Conservation (phyloP, 2,113 vertebrate species). For the Agelaius phoeniceus region DNA sequence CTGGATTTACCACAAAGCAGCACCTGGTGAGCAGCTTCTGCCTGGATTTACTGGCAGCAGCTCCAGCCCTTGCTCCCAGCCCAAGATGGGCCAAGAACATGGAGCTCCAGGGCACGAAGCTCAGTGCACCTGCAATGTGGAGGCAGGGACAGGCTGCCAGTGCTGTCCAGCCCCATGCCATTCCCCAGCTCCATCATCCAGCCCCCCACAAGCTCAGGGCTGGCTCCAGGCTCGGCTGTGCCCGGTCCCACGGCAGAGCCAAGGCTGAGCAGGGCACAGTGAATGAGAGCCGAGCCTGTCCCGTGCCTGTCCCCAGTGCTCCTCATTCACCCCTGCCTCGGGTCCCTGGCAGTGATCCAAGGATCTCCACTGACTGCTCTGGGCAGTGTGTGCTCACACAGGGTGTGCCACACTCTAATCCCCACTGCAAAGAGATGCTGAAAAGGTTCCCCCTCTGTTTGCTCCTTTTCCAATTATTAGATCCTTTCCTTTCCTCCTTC, state of each 20-base stretch:
- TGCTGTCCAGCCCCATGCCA: neutral
- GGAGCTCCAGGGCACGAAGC: neutral
- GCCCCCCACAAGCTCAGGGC: neutral
- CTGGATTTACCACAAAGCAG: too few species aligned
- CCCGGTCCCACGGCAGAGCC: too few species aligned
- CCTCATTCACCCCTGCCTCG: neutral
- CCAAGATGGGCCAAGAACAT: rapidly evolving
- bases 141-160: neutral
- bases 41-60: rapidly evolving
- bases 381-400: neutral
- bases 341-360: neutral
- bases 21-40: too few species aligned
- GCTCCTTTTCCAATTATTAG: neutral
- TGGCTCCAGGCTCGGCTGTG: too few species aligned
- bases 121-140: neutral
- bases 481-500: neutral
- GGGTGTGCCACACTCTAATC: neutral
- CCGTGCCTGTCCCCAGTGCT: neutral
- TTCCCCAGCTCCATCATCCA: neutral
- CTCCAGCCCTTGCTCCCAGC: rapidly evolving
- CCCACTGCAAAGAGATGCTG: neutral
- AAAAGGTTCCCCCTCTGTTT: neutral
- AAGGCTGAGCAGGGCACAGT: neutral
- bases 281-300: neutral
- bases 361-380: neutral